A percentile compares a stretch with the other conserved stretches of the same genome.
phyloP scores from a whole-genome alignment of 2,797 vertebrate species.

The Microctenopoma stevenorrisi region DNA sequence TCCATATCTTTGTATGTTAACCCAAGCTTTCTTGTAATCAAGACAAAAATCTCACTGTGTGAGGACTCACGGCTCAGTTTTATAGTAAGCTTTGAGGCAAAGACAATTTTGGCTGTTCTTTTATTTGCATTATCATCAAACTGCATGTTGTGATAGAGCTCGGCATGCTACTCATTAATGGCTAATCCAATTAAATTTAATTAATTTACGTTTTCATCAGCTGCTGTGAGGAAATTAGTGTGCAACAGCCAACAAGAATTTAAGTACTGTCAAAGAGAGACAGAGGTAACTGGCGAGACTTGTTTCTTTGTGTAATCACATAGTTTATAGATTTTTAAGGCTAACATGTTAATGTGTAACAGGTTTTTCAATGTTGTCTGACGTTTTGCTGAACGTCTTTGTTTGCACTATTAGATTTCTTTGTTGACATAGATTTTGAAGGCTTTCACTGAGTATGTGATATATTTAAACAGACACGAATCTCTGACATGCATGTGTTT shows the following conservation, averaged over 20 bases:
- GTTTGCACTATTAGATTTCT: neutral
- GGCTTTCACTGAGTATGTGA: no score
- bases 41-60: no score
- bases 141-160: constrained; percentile 8
- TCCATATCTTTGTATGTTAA: neutral
- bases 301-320: no score
- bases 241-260: neutral
- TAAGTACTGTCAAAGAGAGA: no score
- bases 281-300: no score
- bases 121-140: no score
- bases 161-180: constrained; percentile 18
- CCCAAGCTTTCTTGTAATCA: no score
- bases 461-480: neutral
- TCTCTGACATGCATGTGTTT: neutral
- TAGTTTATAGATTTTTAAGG: no score
- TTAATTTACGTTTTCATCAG: neutral
- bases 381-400: neutral
- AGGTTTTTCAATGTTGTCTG: neutral
- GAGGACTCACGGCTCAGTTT: no score
- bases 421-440: neutral
- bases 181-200: constrained; percentile 6
- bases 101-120: no score
- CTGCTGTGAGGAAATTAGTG: constrained; percentile 26
- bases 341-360: neutral
- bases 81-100: no score